Evolutionary conservation across 2,797 vertebrate genomes (phyloP), one percentile per base, ranked within the genome.

Genomic region (Muraenolepis orangiensis): DNA sequence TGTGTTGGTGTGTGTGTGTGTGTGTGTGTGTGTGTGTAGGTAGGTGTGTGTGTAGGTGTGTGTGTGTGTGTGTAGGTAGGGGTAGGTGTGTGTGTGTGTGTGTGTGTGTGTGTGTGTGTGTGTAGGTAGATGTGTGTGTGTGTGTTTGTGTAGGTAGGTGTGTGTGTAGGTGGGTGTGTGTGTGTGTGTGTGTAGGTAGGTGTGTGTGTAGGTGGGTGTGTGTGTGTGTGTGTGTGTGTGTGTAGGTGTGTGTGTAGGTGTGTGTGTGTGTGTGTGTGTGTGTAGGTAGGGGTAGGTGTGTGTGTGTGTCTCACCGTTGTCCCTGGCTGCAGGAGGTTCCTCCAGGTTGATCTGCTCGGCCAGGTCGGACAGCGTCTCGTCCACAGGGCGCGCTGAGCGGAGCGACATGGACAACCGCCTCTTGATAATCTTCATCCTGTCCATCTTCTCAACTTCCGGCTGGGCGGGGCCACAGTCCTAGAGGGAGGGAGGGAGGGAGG

Each of bases 371-470:
- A 95, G 86, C 23, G 93, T 94, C 73, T 94, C 94, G 32, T 95
- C 94, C 0, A 94, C 89, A 2, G 93, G 93, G 77, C 94, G 92
- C 76, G 93, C 89, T 11, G 93, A 93, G 72, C 93, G 94, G 72
- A 95, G 87, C 75, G 93, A 92, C 93, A 94, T 94, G 83, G 94
- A 95, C 87, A 95, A 90, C 76, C 93, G 91, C 80, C 94, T 89
- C 84, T 95, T 94, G 85, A 95, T 94, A 64, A 94, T 94, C 89
- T 94, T 95, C 93, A 95, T 94, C 78, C 94, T 93, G 90, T 95
- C 94, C 94, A 95, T 95, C 89, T 87, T 88, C 84, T 36, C 80
- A 78, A 71, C 42, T 16, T 14, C 42, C 42, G 79, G 85, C 38
- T 29, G 66, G 31, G 61, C 76, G 78, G 84, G 81, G 85, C 85